These are phyloP conservation scores for Falco concolor DNA, from an alignment of 2,797 vertebrate species.

Conservation along the genomic window DNA sequence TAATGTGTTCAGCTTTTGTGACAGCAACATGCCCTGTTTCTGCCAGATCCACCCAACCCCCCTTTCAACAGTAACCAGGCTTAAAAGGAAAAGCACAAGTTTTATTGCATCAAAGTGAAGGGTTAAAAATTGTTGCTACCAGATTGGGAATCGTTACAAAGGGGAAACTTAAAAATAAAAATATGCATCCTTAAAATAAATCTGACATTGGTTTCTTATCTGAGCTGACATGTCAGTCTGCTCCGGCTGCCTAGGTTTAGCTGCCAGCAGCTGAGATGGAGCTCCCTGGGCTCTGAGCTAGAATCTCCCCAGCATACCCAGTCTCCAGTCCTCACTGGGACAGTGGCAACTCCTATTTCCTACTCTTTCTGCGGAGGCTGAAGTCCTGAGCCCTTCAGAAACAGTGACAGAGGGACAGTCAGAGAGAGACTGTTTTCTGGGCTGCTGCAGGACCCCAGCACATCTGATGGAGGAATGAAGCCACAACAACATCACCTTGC, in stretches of 20 bases:
- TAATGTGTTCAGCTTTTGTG: not conserved
- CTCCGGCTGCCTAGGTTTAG: not conserved
- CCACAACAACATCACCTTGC: rapidly evolving
- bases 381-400: not conserved
- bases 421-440: not conserved
- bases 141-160: not conserved
- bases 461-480: not conserved
- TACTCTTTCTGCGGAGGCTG: not conserved
- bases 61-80: not conserved
- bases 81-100: not conserved
- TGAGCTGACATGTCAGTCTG: not conserved
- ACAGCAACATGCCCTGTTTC: not conserved
- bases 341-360: not conserved
- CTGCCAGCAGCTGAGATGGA: not conserved
- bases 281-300: not conserved
- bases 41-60: not conserved
- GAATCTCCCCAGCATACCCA: rapidly evolving
- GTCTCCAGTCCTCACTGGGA: rapidly evolving
- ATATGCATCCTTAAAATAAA: not conserved
- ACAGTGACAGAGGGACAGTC: not conserved
- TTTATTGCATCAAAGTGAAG: not conserved
- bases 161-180: constrained; percentile 11
- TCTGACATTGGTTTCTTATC: not conserved
- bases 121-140: not conserved
- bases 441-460: not conserved